phyloP scores from a whole-genome alignment of 1,140 invertebrate species.

The Colletes latitarsis region DNA sequence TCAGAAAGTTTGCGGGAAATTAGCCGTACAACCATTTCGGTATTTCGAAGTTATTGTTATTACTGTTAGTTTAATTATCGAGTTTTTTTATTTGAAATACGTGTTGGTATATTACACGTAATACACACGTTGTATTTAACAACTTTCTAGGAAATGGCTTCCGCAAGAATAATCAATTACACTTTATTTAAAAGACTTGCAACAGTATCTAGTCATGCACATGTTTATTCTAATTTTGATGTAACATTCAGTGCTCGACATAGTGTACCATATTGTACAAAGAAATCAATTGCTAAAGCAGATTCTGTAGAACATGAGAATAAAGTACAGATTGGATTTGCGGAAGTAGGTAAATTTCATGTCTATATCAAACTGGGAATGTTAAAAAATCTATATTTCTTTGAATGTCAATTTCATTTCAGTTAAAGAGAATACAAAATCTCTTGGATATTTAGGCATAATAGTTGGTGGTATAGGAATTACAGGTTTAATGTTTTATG shows the following conservation, averaged over 20 bases:
- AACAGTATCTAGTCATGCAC: constrained; percentile 33
- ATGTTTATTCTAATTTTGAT: constrained; percentile 31
- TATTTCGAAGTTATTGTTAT: background rate
- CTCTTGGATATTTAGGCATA: constrained; percentile 90
- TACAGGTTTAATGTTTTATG: constrained; percentile 90
- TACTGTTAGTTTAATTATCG: background rate
- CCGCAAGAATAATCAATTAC: constrained; percentile 62
- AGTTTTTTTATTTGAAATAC: too few species aligned
- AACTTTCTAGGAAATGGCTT: constrained; percentile 69
- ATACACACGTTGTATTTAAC: background rate
- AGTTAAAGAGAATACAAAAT: constrained; percentile 94
- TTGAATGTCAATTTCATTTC: constrained; percentile 54
- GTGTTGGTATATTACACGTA: too few species aligned
- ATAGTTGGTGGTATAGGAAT: constrained; percentile 89
- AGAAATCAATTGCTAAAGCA: constrained; percentile 67
- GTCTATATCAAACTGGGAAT: background rate
- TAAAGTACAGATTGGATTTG: constrained; percentile 70
- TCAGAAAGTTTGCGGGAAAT: background rate
- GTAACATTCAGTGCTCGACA: constrained; percentile 40
- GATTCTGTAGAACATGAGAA: constrained; percentile 48
- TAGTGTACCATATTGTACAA: constrained; percentile 54
- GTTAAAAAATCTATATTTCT: background rate
- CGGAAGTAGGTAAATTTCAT: constrained; percentile 74
- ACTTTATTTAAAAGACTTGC: constrained; percentile 56
- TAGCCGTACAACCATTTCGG: rapidly evolving